Evolutionary conservation across 2,888 invertebrate genomes (phyloP).

Genomic region (Hyles lineata): DNA sequence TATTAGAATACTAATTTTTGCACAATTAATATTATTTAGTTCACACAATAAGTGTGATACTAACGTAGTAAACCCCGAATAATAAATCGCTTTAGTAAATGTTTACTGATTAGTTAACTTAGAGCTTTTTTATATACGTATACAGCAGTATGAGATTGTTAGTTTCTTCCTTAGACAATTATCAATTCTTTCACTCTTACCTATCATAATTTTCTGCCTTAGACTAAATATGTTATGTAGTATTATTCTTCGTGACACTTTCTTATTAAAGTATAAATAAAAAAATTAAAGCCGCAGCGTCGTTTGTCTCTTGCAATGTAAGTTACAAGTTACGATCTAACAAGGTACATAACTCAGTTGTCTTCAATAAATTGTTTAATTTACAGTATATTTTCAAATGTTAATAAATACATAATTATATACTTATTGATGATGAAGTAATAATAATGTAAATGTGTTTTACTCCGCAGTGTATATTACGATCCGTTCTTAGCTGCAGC

Average conservation of each 20-base stretch:
- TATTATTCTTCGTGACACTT: background rate
- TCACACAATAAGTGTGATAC: conserved; percentile 45
- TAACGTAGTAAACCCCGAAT: conserved; percentile 46
- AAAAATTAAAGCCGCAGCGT: background rate
- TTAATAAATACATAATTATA: background rate
- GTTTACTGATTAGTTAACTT: conserved; percentile 10
- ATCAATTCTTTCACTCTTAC: background rate
- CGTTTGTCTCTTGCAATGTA: background rate
- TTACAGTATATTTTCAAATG: background rate
- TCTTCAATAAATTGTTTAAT: background rate
- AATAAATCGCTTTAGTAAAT: conserved; percentile 36
- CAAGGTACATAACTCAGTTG: background rate
- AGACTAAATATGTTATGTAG: background rate
- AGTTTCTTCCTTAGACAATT: background rate
- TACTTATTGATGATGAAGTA: background rate
- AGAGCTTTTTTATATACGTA: background rate
- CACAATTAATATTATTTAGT: conserved; percentile 32
- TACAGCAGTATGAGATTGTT: background rate
- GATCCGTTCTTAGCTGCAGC: conserved; percentile 97
- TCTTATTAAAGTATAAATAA: background rate
- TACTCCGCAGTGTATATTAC: conserved; percentile 94
- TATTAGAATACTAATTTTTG: conserved; percentile 34
- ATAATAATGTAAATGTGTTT: conserved; percentile 43
- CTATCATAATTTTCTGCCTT: conserved; percentile 9
- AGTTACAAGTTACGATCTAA: no score